Conservation (phyloP, 2,888 invertebrate genomes). For the Acrobasis repandana region DNA sequence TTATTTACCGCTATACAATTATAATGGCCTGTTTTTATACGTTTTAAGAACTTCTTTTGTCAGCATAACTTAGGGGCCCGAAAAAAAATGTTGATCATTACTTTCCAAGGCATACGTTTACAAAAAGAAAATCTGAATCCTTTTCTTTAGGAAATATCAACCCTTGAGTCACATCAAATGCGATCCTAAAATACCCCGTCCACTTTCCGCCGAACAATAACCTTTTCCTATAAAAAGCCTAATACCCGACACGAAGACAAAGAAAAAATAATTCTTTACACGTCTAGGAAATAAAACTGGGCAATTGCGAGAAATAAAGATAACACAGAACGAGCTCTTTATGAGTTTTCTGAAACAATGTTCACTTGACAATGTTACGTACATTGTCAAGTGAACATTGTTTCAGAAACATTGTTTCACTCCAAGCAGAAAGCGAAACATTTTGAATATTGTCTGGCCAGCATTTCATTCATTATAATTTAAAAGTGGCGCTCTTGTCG, state of each 20-base stretch:
- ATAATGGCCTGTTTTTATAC: too few species aligned
- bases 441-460: too few species aligned
- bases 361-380: background rate
- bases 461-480: too few species aligned
- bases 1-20: too few species aligned
- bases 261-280: conserved; percentile 20
- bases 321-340: background rate
- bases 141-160: conserved; percentile 7
- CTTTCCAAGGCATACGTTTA: conserved; percentile 2
- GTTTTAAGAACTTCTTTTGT: too few species aligned
- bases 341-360: background rate
- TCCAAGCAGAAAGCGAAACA: too few species aligned
- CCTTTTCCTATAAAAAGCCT: conserved; percentile 3
- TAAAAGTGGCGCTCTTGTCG: too few species aligned
- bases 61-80: too few species aligned
- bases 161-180: conserved; percentile 5
- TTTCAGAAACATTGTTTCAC: too few species aligned
- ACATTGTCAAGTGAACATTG: too few species aligned
- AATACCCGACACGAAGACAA: conserved; percentile 2
- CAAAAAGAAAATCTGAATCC: conserved; percentile 7
- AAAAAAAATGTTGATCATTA: background rate
- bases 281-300: conserved; percentile 23
- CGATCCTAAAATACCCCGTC: conserved; percentile 5
- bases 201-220: conserved; percentile 4
- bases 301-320: background rate